Conservation (phyloP, 1,140 invertebrate species). For the Conus ventricosus region DNA sequence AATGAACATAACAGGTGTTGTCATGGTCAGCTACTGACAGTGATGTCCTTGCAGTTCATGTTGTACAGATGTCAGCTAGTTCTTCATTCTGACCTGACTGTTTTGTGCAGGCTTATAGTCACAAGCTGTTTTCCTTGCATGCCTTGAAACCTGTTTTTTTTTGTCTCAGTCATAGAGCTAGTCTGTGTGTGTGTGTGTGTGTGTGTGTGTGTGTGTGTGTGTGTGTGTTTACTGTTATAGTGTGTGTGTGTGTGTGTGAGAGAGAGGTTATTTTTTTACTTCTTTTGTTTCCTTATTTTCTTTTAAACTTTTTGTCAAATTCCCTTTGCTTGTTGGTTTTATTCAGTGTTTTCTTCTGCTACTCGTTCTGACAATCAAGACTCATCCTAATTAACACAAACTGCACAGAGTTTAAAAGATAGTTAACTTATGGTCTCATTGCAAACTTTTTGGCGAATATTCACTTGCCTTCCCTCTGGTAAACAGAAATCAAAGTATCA, state of each 20-base stretch:
- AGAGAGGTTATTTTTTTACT: not conserved
- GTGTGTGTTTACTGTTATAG: too few species aligned
- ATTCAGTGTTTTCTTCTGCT: too few species aligned
- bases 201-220: constrained; percentile 22
- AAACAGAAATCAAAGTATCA: too few species aligned
- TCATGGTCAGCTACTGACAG: not conserved
- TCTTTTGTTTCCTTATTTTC: not conserved
- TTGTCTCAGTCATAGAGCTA: not conserved
- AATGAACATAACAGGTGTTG: not conserved
- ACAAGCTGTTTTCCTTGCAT: not conserved
- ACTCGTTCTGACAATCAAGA: too few species aligned
- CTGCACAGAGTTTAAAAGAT: too few species aligned
- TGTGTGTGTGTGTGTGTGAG: constrained; percentile 6
- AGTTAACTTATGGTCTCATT: too few species aligned
- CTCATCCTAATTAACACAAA: too few species aligned
- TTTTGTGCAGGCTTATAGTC: too few species aligned
- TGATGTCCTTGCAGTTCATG: not conserved
- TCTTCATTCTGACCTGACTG: too few species aligned
- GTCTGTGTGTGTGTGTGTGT: not conserved
- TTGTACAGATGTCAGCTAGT: not conserved
- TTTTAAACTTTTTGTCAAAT: not conserved
- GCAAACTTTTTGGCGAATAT: too few species aligned
- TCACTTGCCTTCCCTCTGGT: too few species aligned
- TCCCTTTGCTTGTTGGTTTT: too few species aligned
- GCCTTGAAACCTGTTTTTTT: not conserved